Percentiles rank a stretch among this genome's conserved stretches.
phyloP scores from a whole-genome alignment of 2,888 invertebrate species.

The Oxystoma pomonae region DNA sequence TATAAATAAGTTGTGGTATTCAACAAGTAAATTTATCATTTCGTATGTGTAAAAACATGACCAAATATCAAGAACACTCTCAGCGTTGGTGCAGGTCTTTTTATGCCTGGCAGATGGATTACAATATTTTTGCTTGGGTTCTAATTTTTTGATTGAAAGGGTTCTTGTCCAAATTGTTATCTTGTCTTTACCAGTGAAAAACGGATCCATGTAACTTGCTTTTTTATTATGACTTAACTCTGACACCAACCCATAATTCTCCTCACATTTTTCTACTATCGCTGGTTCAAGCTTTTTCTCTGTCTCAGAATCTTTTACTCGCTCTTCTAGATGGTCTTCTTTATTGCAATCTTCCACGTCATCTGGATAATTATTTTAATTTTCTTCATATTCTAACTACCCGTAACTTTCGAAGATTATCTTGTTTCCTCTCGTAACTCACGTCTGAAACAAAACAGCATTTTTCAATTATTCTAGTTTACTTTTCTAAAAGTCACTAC shows the following conservation, averaged over 20 bases:
- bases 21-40: background rate
- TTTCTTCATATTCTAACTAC: background rate
- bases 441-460: background rate
- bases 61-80: background rate
- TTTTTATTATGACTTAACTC: background rate
- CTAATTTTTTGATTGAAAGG: background rate
- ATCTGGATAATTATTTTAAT: background rate
- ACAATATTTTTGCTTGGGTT: background rate
- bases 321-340: background rate
- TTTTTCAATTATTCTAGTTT: too few species aligned
- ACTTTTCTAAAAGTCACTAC: too few species aligned
- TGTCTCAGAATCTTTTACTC: background rate
- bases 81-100: background rate
- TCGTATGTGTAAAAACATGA: background rate
- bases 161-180: background rate
- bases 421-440: background rate
- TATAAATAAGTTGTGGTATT: background rate
- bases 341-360: background rate
- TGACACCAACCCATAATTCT: background rate
- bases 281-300: background rate
- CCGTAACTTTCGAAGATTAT: background rate
- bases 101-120: background rate
- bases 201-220: background rate
- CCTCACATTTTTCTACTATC: background rate
- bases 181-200: background rate